Conservation (phyloP, 1,140 invertebrate genomes). For the Holotrichia oblita region DNA sequence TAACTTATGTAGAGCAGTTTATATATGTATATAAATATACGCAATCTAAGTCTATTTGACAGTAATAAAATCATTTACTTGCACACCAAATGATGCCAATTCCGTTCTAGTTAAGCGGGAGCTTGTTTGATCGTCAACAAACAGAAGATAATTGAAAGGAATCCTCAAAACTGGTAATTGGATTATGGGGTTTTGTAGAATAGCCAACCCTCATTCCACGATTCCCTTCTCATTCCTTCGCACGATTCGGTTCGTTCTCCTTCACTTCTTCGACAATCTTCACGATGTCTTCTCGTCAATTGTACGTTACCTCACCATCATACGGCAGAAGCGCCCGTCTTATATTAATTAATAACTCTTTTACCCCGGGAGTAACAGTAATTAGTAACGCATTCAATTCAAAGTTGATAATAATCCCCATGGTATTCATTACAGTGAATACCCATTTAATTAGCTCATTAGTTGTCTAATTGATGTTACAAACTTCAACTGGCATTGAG, state of each 20-base stretch:
- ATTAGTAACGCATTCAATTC: conserved; percentile 60
- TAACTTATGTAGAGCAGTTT: too few species aligned
- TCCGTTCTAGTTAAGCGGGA: conserved; percentile 11
- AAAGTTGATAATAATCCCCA: conserved; percentile 58
- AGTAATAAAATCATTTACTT: conserved; percentile 9
- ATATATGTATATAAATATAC: too few species aligned
- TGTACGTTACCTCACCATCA: conserved; percentile 1
- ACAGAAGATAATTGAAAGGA: conserved; percentile 32
- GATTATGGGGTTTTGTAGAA: conserved; percentile 23
- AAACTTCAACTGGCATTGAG: conserved; percentile 54
- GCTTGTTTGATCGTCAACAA: conserved; percentile 27
- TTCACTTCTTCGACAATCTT: not conserved
- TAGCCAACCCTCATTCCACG: conserved; percentile 8
- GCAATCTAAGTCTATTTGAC: not conserved
- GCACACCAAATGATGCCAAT: conserved; percentile 1
- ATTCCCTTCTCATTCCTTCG: not conserved
- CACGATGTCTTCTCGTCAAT: not conserved
- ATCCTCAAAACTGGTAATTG: conserved; percentile 34
- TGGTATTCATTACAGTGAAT: conserved; percentile 62
- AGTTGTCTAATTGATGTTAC: conserved; percentile 62
- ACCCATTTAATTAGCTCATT: conserved; percentile 63
- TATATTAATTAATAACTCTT: conserved; percentile 30
- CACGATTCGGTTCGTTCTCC: not conserved
- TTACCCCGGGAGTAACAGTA: conserved; percentile 47
- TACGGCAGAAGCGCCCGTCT: conserved; percentile 7